Evolutionary conservation across 2,113 vertebrate genomes (phyloP).

Genomic region (Entelurus aequoreus): DNA sequence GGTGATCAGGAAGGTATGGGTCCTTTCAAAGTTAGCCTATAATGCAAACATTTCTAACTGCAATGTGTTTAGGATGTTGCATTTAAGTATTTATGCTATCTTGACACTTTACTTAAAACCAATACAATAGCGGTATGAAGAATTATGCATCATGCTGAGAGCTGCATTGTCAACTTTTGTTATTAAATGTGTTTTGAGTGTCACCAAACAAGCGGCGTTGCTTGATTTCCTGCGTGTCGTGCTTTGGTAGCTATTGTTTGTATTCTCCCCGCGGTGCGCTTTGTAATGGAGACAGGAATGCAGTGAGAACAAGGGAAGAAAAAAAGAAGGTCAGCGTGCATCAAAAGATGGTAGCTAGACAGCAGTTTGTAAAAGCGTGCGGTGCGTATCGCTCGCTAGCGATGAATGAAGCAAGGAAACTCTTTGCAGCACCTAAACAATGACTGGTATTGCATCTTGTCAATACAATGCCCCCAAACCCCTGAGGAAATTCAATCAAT

Average conservation of each 20-base stretch:
- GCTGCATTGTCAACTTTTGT: background rate
- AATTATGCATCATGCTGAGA: background rate
- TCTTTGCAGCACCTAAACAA: slow-evolving; percentile 10
- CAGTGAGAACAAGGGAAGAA: slow-evolving; percentile 2
- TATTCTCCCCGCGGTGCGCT: slow-evolving; percentile 3
- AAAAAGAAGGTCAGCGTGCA: slow-evolving; percentile 8
- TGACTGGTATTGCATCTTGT: slow-evolving; percentile 19
- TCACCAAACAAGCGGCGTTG: slow-evolving; percentile 4
- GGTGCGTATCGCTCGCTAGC: background rate
- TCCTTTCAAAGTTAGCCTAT: too few species aligned
- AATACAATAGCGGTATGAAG: background rate
- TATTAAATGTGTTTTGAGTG: background rate
- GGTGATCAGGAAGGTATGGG: too few species aligned
- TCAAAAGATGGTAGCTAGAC: background rate
- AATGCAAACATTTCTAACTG: too few species aligned
- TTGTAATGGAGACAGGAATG: slow-evolving; percentile 14
- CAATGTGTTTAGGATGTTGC: too few species aligned
- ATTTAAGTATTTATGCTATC: too few species aligned
- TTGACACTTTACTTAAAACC: too few species aligned
- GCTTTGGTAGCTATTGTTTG: slow-evolving; percentile 13
- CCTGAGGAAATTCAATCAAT: background rate
- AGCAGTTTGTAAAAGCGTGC: slow-evolving; percentile 7
- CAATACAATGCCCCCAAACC: background rate
- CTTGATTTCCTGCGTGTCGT: background rate
- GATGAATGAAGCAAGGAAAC: slow-evolving; percentile 21